Base-by-base conservation (phyloP, 2,888 invertebrate genomes). In the Exocentrus adspersus region DNA sequence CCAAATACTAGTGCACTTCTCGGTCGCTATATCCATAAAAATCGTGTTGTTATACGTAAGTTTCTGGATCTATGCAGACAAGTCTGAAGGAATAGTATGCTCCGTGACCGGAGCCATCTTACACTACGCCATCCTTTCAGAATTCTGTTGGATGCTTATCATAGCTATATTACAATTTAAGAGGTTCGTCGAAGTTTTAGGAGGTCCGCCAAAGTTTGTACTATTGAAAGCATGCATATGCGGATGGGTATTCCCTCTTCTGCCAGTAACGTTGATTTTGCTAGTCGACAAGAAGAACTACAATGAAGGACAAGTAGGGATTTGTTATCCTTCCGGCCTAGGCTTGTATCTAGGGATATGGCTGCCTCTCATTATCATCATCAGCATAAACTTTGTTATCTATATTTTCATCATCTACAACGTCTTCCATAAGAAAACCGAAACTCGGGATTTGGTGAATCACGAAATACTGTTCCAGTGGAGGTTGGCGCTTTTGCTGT, bases 81-180 rank as follows among this genome's bases (percentile, higher is more conserved):
- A 86, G 37, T 85, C 86, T 65, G 86, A 84, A 59, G 87, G 84
- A 72, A 81, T 86, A 17, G 84, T 85, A 83, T 78, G 87, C 24
- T 85, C 86, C 64, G 79, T 87, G 6, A 69, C 65, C 0, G 90
- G 90, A 0, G 84, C 87, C 0, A 71, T 85, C n/a, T 76, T 90
- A n/a, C 91, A 91, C 76, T 91, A 90, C 77, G 86, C 89, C 7
- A 85, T 90, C 24, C 76, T 91, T 10, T 86, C 88, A 0, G 88
- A 90, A 1, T 91, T 90, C 77, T 87, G 87, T 72, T 91, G 91
- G 91, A 90, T 91, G 89, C 78, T 91, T 42, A 87, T 90, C 2
- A 89, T 90, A 50, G 90, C 89, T 2, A 84, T 89, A 0, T 75
- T 90, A 37, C 90, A 90, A 53, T 91, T 91, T 74, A 84, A 89